phyloP scores from a whole-genome alignment of 37 sponge, comb jelly and placozoan species.

The Lycopodina hypogea region DNA sequence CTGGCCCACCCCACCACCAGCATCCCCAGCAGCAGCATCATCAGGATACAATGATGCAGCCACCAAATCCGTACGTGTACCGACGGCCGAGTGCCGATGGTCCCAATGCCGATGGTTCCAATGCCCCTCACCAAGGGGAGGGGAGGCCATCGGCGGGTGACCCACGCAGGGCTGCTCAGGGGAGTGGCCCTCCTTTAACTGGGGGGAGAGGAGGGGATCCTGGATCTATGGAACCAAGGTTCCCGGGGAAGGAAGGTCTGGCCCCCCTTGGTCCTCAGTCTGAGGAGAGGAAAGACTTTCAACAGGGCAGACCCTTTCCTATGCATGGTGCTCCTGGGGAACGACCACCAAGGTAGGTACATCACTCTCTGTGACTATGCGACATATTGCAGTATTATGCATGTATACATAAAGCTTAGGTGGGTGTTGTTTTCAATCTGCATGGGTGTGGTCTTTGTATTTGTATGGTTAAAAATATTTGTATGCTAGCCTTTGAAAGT shows the following conservation, averaged over 20 bases:
- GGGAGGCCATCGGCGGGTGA: neutral
- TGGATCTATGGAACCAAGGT: neutral
- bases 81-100: conserved; percentile 11
- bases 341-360: neutral
- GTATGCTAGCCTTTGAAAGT: too few relatives aligned
- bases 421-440: too few relatives aligned
- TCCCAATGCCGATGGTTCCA: conserved; percentile 14
- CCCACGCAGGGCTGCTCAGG: conserved; percentile 29
- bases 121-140: neutral
- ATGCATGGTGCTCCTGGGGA: neutral
- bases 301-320: neutral
- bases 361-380: too few relatives aligned
- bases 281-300: neutral
- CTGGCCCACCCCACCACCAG: neutral
- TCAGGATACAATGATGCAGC: neutral
- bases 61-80: conserved; percentile 23
- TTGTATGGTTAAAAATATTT: too few relatives aligned
- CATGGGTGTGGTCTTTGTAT: too few relatives aligned
- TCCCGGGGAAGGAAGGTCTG: neutral
- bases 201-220: neutral
- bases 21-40: neutral
- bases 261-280: neutral
- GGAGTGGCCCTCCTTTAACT: neutral
- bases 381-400: too few relatives aligned
- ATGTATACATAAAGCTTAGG: too few relatives aligned